These are phyloP conservation scores for Pterois miles DNA, from an alignment of 2,797 vertebrate genomes.

Conservation along the genomic window DNA sequence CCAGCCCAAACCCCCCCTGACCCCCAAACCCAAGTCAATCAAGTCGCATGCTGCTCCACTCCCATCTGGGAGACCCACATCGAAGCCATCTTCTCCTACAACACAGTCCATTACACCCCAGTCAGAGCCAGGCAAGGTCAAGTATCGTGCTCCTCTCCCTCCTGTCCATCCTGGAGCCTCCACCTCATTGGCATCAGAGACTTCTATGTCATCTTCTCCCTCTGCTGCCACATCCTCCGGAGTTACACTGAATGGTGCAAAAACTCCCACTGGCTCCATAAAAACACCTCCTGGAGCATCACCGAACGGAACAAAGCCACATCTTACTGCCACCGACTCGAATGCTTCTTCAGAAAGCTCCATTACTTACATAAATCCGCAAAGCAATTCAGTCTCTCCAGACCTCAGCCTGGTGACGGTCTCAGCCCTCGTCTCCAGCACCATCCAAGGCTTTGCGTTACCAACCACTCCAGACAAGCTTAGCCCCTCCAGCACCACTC, in stretches of 20 bases:
- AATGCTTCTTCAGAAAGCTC: slow-evolving; percentile 32
- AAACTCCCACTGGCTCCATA: neutral
- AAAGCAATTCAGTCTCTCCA: slow-evolving; percentile 5
- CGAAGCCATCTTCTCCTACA: slow-evolving; percentile 8
- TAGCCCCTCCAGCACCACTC: neutral
- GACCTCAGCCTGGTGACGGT: slow-evolving; percentile 47
- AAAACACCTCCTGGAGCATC: slow-evolving; percentile 25
- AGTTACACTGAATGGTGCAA: slow-evolving; percentile 9
- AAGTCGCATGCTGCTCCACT: slow-evolving; percentile 65
- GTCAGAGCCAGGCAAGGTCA: slow-evolving; percentile 46
- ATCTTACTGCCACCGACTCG: slow-evolving; percentile 6
- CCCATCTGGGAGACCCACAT: slow-evolving; percentile 32
- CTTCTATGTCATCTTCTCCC: slow-evolving; percentile 29
- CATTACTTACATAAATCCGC: neutral
- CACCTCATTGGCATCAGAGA: neutral
- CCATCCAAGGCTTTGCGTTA: slow-evolving; percentile 64
- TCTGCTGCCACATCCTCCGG: slow-evolving; percentile 3
- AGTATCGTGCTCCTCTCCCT: slow-evolving; percentile 71
- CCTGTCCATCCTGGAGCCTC: slow-evolving; percentile 37
- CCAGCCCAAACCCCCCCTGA: slow-evolving; percentile 26
- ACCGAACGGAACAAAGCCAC: slow-evolving; percentile 47
- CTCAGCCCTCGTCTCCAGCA: slow-evolving; percentile 72
- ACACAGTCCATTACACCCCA: neutral
- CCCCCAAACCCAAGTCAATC: slow-evolving; percentile 54
- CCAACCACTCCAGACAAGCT: slow-evolving; percentile 47